Evolutionary conservation across 2,888 invertebrate species (phyloP).

Genomic region (Cylloceria caligata): DNA sequence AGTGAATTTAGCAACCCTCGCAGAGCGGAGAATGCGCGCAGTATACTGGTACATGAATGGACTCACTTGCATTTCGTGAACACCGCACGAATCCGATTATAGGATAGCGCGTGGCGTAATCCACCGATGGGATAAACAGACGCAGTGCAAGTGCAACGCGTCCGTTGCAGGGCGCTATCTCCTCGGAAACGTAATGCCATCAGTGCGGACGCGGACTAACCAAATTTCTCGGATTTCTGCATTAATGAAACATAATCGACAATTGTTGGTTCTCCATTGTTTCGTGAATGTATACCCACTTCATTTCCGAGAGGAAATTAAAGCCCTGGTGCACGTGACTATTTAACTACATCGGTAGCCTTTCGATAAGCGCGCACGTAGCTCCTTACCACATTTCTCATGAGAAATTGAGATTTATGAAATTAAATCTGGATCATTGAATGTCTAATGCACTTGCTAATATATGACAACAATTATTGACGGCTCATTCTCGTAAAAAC

Average conservation of each 20-base stretch:
- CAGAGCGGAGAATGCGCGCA: background rate
- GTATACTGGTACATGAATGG: conserved; percentile 46
- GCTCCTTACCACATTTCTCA: no score
- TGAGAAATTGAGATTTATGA: no score
- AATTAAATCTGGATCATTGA: no score
- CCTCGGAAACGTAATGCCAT: conserved; percentile 23
- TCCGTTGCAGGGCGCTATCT: background rate
- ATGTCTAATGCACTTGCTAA: no score
- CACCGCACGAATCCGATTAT: conserved; percentile 60
- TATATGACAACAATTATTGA: no score
- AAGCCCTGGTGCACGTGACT: background rate
- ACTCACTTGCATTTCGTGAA: conserved; percentile 27
- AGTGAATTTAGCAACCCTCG: conserved; percentile 35
- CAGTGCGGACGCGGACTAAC: conserved; percentile 12
- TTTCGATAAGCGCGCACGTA: no score
- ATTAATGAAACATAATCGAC: conserved; percentile 54
- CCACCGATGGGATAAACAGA: conserved; percentile 28
- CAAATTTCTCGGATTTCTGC: conserved; percentile 53
- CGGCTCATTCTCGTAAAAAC: no score
- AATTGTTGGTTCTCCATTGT: conserved; percentile 41
- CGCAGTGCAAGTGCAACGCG: conserved; percentile 39
- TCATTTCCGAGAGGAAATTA: background rate
- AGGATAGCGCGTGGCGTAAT: conserved; percentile 37
- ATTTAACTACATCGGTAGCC: background rate
- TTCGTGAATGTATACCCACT: background rate